Base-by-base conservation (phyloP, 1,140 invertebrate genomes). In the Rhyacophila brunnea region DNA sequence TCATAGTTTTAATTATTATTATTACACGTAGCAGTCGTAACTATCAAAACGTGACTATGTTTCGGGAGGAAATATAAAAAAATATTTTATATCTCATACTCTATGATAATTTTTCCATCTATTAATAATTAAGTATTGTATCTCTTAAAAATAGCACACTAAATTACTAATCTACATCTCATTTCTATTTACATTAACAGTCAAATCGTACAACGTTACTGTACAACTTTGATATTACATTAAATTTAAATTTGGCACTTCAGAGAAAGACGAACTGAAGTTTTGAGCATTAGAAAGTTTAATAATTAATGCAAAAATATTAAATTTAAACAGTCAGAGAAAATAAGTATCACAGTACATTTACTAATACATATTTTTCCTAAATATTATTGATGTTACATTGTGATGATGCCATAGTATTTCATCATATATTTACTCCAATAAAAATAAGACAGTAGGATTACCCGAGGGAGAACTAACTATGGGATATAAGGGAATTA, bases 281-380 rank as follows among this genome's bases (percentile, higher is more conserved):
- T 51, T 43, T 61, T 56, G 59, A 61, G 59, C 59, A 56, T 61
- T 54, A 36, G 38, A 58, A 48, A 40, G 14, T 56, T 56, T 28
- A 38, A 56, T 55, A 55, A 48, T 48, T 38, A 45, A 48, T 56
- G 44, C 36, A 40, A 55, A 61, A 61, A 55, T 61, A 55, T 55
- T 45, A 56, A 56, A 50, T 57, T 50, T 43, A 32, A 62, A 58
- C 54, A 62, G 60, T 62, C 60, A 62, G 50, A 62, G 50, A 58
- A 62, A 63, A 47, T 60, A 60, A 57, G 51, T 64, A 64, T 64
- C 62, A 64, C 62, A 64, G 62, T 64, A 64, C 62, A 64, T 64
- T 64, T 64, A 64, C 60, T 64, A 64, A 60, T 45, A 60, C 49
- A 60, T 58, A 36, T 44, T 49, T 64, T 47, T 56, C 35, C 40